Evolutionary conservation across 2,113 vertebrate genomes (phyloP), one percentile per base, ranked within the genome.

Genomic region (Amphiprion ocellaris): DNA sequence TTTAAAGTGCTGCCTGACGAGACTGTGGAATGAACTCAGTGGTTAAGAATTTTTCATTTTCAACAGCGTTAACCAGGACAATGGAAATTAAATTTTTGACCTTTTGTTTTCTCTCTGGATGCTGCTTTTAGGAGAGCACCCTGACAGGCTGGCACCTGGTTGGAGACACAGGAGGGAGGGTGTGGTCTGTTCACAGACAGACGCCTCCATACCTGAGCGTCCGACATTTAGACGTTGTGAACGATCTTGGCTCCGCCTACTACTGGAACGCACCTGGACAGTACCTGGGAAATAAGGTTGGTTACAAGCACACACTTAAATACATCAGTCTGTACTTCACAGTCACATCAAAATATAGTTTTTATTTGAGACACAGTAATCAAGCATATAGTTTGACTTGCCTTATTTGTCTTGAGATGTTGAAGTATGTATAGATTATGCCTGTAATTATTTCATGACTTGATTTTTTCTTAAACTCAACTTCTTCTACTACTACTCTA

Each of bases 261-360:
- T 93, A 93, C 81, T 93, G 92, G 92, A 92, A 85, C 16, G 91
- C 90, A 33, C 92, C 92, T 56, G 86, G 33, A 62, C 50, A 68
- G 0, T 92, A 83, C 78, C 69, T 93, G 50, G 91, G 90, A 74
- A 92, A 92, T 82, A 92, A 92, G 91, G 92, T 92, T 2, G 74
- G 88, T 76, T 0, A 1, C n/a, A 56, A 10, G 24, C 63, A 33
- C 30, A 55, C 24, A 37, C 26, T 63, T 2, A 23, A 5, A 58
- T 23, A 56, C 11, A 17, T 3, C 1, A 10, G 9, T 55, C 5
- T 15, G 9, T 19, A 2, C 41, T 44, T 12, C 1, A 9, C 41
- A 44, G 14, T 44, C 41, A 12, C 41, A 44, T 44, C 3, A 44
- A 12, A 1, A 44, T 14, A 44, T 44, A 14, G 41, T 44, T 44